Evolutionary conservation across 1,140 invertebrate genomes (phyloP).

Genomic region (Drosophila leontia): DNA sequence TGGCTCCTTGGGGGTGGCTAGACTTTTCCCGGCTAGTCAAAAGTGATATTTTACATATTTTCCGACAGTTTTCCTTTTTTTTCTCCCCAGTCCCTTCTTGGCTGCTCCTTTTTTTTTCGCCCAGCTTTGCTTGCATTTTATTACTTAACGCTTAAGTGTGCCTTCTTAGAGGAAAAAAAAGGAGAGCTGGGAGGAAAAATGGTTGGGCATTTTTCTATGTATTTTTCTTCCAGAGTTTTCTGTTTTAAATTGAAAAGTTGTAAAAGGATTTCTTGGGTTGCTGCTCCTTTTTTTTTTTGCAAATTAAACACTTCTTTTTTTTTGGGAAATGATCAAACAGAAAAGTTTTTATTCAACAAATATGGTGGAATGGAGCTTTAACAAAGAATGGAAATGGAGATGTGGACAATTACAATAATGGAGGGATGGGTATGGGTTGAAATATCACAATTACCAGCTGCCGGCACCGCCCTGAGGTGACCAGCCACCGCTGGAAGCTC

Average conservation of each 20-base stretch:
- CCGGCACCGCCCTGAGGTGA: conserved; percentile 46
- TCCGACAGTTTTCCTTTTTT: conserved; percentile 31
- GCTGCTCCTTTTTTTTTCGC: conserved; percentile 60
- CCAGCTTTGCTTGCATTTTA: conserved; percentile 78
- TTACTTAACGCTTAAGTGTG: conserved; percentile 81
- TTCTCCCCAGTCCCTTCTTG: conserved; percentile 20
- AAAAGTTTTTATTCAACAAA: conserved; percentile 70
- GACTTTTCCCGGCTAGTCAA: conserved; percentile 62
- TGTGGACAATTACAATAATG: conserved; percentile 20
- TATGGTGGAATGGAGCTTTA: conserved; percentile 8
- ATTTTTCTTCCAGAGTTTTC: conserved; percentile 47
- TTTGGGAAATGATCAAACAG: conserved; percentile 64
- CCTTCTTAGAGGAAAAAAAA: conserved; percentile 36
- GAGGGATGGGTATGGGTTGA: conserved; percentile 21
- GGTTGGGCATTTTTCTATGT: conserved; percentile 20
- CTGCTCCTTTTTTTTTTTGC: conserved; percentile 17
- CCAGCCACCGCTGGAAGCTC: conserved; percentile 39
- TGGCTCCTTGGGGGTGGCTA: conserved; percentile 64
- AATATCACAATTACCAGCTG: conserved; percentile 75
- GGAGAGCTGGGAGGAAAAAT: background rate
- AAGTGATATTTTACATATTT: conserved; percentile 83
- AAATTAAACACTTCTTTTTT: conserved; percentile 52
- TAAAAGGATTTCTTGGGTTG: conserved; percentile 53
- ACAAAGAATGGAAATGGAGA: conserved; percentile 15
- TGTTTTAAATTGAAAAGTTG: conserved; percentile 77